These are phyloP conservation scores for Spizaetus ornatus DNA, from an alignment of 2,113 vertebrate genomes.

Conservation along the genomic window DNA sequence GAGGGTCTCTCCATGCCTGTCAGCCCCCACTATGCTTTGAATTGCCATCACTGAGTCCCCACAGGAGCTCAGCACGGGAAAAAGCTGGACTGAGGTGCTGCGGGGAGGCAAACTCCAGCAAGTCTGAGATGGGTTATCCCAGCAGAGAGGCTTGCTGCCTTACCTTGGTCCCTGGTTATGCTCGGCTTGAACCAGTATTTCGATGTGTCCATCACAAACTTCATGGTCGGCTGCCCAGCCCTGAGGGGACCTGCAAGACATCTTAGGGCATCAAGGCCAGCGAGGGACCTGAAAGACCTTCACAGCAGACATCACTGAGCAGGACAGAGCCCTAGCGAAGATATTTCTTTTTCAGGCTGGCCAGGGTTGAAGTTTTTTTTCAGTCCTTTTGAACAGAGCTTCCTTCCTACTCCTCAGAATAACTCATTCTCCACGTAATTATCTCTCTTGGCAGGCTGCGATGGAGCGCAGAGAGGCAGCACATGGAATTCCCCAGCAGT, in stretches of 20 bases:
- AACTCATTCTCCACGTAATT: not conserved
- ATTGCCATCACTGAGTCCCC: not conserved
- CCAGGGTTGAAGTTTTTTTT: not conserved
- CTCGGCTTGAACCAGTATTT: constrained; percentile 91
- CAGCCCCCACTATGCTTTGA: not conserved
- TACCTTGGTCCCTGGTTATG: constrained; percentile 84
- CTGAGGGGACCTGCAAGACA: constrained; percentile 56
- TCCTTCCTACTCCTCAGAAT: not conserved
- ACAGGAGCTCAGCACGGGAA: accelerated
- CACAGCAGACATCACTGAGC: no score
- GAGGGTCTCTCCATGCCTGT: not conserved
- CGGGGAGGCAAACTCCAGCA: accelerated
- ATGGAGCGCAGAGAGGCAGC: not conserved
- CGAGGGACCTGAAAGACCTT: not conserved
- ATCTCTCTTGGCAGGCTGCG: not conserved
- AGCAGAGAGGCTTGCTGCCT: not conserved
- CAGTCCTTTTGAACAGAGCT: not conserved
- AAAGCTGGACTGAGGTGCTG: not conserved
- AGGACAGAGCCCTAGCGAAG: not conserved
- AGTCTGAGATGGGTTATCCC: not conserved
- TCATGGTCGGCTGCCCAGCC: constrained; percentile 85
- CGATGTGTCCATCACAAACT: constrained; percentile 92
- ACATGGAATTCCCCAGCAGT: not conserved
- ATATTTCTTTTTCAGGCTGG: not conserved
- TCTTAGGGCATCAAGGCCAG: not conserved